A percentile compares a stretch with the other conserved stretches of the same genome.
Evolutionary conservation across 2,888 invertebrate genomes (phyloP).

Genomic region (Entomobrya multifasciata): DNA sequence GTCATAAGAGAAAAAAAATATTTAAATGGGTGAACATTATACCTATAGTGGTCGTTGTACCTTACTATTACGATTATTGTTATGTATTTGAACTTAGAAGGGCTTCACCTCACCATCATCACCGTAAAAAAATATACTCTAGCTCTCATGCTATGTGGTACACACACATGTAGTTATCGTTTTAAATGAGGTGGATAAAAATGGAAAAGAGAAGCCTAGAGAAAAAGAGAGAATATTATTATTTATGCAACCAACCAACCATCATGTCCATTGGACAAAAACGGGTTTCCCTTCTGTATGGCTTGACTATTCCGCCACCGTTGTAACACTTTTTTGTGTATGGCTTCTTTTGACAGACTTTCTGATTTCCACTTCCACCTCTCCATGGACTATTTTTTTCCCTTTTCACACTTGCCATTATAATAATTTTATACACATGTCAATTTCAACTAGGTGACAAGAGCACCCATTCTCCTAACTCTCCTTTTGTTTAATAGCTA

Average conservation of each 20-base stretch:
- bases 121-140: constrained; percentile 4
- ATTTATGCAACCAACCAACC: constrained; percentile 25
- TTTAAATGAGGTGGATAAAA: background rate
- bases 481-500: too few relatives aligned
- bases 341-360: constrained; percentile 29
- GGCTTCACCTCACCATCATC: constrained; percentile 13
- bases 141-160: background rate
- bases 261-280: constrained; percentile 48
- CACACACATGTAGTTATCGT: background rate
- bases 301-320: too few relatives aligned
- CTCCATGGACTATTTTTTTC: too few relatives aligned
- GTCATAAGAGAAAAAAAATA: background rate
- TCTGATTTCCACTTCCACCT: background rate
- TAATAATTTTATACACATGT: constrained; percentile 47
- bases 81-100: constrained; percentile 38
- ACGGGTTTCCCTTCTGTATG: constrained; percentile 41
- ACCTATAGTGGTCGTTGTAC: background rate
- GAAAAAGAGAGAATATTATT: too few relatives aligned
- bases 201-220: too few relatives aligned
- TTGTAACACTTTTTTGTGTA: constrained; percentile 40
- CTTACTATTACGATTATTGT: background rate
- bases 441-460: constrained; percentile 28
- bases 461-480: too few relatives aligned
- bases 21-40: background rate
- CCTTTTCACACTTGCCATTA: background rate